These are phyloP conservation scores for Xylota sylvarum DNA, from an alignment of 2,888 invertebrate genomes.

Conservation along the genomic window DNA sequence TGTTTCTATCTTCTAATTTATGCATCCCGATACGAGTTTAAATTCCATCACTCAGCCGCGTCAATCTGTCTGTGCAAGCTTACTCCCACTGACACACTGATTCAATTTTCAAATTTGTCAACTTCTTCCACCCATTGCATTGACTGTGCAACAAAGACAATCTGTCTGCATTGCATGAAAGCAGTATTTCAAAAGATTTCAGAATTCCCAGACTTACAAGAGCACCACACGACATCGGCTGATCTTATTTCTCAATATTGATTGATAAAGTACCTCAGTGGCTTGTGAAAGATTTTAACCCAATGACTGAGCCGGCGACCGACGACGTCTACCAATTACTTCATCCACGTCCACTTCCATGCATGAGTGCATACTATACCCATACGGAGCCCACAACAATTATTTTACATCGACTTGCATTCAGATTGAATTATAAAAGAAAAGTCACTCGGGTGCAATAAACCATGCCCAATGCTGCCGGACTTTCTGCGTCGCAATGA, in stretches of 20 bases:
- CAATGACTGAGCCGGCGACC: constrained; percentile 26
- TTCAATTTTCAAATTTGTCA: constrained; percentile 14
- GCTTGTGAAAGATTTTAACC: constrained; percentile 42
- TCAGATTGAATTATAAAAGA: constrained; percentile 67
- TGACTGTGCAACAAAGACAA: neutral
- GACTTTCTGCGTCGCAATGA: constrained; percentile 11
- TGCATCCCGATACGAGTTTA: neutral
- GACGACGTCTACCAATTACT: constrained; percentile 35
- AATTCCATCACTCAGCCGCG: neutral
- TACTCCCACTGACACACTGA: neutral
- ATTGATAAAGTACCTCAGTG: constrained; percentile 43
- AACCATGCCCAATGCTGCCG: constrained; percentile 44
- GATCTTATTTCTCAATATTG: constrained; percentile 26
- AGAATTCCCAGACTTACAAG: neutral
- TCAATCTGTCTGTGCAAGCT: neutral
- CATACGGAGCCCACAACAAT: constrained; percentile 14
- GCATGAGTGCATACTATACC: constrained; percentile 33
- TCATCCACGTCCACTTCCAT: constrained; percentile 19
- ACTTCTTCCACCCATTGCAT: neutral
- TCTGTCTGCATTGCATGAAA: constrained; percentile 30
- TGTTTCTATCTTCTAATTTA: neutral
- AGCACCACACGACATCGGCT: constrained; percentile 9
- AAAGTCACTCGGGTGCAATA: constrained; percentile 64
- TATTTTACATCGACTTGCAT: constrained; percentile 46
- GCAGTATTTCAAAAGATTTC: neutral